Evolutionary conservation across 2,113 vertebrate species (phyloP).

Genomic region (Promerops cafer): DNA sequence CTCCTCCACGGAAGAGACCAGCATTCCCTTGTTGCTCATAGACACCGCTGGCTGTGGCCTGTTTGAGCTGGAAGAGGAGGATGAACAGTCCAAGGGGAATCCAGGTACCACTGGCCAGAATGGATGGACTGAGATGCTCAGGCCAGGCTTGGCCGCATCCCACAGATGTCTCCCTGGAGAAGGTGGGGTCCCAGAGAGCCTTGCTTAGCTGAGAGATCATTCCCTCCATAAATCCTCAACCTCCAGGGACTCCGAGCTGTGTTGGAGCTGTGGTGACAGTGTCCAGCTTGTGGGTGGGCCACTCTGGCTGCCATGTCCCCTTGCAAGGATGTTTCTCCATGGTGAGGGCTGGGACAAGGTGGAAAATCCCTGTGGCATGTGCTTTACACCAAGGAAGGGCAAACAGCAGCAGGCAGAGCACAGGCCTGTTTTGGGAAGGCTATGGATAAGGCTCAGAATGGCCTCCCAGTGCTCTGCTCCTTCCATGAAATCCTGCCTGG

Average conservation of each 20-base stretch:
- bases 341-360: background rate
- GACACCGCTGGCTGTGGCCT: constrained; percentile 92
- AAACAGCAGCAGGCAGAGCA: background rate
- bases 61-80: constrained; percentile 82
- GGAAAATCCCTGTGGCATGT: background rate
- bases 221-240: background rate
- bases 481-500: background rate
- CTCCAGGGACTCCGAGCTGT: background rate
- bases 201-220: background rate
- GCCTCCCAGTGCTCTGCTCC: background rate
- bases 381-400: background rate
- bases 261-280: background rate
- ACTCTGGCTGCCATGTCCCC: fast-evolving
- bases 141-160: background rate
- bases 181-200: background rate
- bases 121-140: background rate
- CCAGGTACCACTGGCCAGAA: constrained; percentile 67
- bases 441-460: background rate
- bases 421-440: background rate
- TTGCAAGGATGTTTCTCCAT: background rate
- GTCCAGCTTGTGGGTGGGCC: background rate
- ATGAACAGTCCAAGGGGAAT: constrained; percentile 92
- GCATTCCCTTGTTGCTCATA: constrained; percentile 80
- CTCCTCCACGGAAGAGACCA: constrained; percentile 80
- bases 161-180: background rate